Evolutionary conservation across 2,888 invertebrate species (phyloP), one percentile per base, ranked within the genome.

Genomic region (Cordilura impudica): DNA sequence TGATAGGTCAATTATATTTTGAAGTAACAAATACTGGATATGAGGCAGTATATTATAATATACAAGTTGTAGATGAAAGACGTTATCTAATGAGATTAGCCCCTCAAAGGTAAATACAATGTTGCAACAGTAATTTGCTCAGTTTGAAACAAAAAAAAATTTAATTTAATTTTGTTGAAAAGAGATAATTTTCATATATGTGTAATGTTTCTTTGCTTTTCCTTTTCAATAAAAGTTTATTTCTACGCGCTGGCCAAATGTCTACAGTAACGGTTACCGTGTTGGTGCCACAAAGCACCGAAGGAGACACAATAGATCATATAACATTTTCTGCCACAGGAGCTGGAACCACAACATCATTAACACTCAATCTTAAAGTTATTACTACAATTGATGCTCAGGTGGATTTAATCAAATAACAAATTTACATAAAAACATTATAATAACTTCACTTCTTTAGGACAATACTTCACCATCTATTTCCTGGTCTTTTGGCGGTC

Each of bases 21-120:
- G 94, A 95, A 88, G 93, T 95, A 0, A 94, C 93, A 0, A 95
- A 95, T 88, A 93, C 92, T 87, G 92, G 92, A n/a, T 91, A 91
- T 8, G 92, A 90, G 79, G 86, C 91, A 0, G 91, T 91, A 18
- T 90, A 90, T 76, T 93, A 92, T 83, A 89, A 88, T 67, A 94
- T 93, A 85, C 91, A 91, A 29, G 93, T 93, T 0, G 91, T 91
- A 8, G 92, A 93, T 65, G 91, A 94, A 84, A 90, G 92, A 72
- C 89, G 91, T 14, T 92, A 93, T 82, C 84, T 94, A 19, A 89
- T 91, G 23, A 91, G 91, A 2, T 91, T 94, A 76, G 90, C 87
- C 31, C 94, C 94, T 2, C 83, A 88, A 35, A 88, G 86, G 89
- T 88, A 89, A 93, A 93, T 88, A 91, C 91, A 90, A 49, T 3